Evolutionary conservation across 2,888 invertebrate genomes (phyloP), one percentile per base, ranked within the genome.

Genomic region (Chironomus riparius): DNA sequence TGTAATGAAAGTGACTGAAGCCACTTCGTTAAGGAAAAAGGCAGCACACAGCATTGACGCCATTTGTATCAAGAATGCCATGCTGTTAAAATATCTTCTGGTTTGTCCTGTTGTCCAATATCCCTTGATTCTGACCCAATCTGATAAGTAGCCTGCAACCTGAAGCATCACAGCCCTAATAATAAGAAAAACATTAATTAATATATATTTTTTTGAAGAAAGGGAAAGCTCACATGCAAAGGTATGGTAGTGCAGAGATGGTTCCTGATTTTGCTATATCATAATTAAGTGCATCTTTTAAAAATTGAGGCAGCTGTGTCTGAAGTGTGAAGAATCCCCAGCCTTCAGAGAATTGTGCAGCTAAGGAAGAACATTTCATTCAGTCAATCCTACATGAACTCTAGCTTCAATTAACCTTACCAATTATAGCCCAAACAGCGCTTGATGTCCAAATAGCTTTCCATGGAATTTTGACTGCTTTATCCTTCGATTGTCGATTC

Each of bases 251-350:
- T 0, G 93, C 93, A 0, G 93, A 89, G 77, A 92, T 82, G 80
- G 90, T 88, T 2, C 96, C 96, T 4, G 94, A 92, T 81, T 93
- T 88, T 6, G 90, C 88, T 72, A 93, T 85, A 80, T 92, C 87
- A 82, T 91, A 92, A 78, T 89, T 85, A 78, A 91, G 86, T 0
- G 90, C 90, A 80, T 93, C 93, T 85, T 88, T 91, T 86, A 94
- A 89, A 80, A 92, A 94, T 18, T 91, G 92, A 1, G 94, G 94
- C 65, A 94, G 83, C 80, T 92, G 92, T 0, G 94, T 94, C 2
- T 94, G 86, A 78, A 94, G 84, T 0, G 94, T 94, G 80, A 94
- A 94, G 83, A 94, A 94, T 3, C 94, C 94, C 94, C 94, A 94
- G 83, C 94, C 94, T 82, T 94, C 94, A 47, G 92, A 91, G 83